phyloP scores from a whole-genome alignment of 2,888 invertebrate species.

The Oligia strigilis region DNA sequence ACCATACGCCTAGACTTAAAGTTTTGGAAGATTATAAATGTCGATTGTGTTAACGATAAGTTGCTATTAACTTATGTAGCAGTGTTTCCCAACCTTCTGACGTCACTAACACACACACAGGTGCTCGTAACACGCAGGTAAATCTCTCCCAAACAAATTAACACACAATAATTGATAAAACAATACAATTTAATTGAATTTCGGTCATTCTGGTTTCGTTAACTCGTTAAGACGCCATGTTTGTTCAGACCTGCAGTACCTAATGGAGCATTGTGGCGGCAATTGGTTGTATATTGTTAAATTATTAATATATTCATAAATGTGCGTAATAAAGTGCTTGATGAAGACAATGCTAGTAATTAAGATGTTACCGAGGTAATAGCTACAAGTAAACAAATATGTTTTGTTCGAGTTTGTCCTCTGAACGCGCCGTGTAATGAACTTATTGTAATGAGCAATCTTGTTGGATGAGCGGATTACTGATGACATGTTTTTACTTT shows the following conservation, averaged over 20 bases:
- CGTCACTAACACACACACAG: slow-evolving; percentile 34
- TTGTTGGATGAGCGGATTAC: neutral
- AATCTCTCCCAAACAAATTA: slow-evolving; percentile 51
- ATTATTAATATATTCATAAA: slow-evolving; percentile 54
- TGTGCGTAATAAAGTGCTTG: slow-evolving; percentile 35
- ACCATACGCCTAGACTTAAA: neutral
- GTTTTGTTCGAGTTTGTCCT: slow-evolving; percentile 20
- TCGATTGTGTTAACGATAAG: neutral
- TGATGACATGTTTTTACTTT: slow-evolving; percentile 1
- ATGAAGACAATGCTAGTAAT: slow-evolving; percentile 51
- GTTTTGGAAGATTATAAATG: neutral
- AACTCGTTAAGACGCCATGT: slow-evolving; percentile 36
- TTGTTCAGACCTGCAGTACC: slow-evolving; percentile 24
- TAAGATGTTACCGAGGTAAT: slow-evolving; percentile 50
- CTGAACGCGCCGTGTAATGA: slow-evolving; percentile 38
- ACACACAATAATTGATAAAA: slow-evolving; percentile 50
- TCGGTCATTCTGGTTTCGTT: slow-evolving; percentile 43
- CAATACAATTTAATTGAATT: slow-evolving; percentile 53
- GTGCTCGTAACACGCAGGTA: slow-evolving; percentile 13
- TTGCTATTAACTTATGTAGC: neutral
- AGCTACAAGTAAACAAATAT: slow-evolving; percentile 13
- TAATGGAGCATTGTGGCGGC: slow-evolving; percentile 51
- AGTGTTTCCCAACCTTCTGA: slow-evolving; percentile 7
- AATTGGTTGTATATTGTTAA: slow-evolving; percentile 49
- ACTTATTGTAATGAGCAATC: slow-evolving; percentile 51